Percentiles rank a stretch among this genome's conserved stretches.
Evolutionary conservation across 2,797 vertebrate genomes (phyloP).

Genomic region (Oryzias dopingdopingensis): DNA sequence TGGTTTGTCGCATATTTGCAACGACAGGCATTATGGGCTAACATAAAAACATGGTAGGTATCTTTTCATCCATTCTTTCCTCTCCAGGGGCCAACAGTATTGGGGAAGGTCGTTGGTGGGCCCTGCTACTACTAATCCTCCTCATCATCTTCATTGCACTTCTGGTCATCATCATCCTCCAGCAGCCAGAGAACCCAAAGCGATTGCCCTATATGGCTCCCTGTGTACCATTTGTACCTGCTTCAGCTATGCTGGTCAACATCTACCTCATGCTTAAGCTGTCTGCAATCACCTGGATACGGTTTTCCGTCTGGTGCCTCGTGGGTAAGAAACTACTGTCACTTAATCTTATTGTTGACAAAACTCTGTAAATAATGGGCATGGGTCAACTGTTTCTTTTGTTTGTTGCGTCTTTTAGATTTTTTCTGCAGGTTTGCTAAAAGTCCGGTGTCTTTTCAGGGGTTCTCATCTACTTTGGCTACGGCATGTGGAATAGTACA

Average conservation of each 20-base stretch:
- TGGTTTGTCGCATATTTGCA: too few relatives aligned
- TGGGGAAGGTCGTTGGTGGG: conserved; percentile 90
- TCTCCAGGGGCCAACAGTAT: conserved; percentile 79
- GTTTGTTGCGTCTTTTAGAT: neutral
- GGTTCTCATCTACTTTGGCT: conserved; percentile 96
- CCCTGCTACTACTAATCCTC: conserved; percentile 85
- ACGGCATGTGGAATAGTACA: conserved; percentile 97
- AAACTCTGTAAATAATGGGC: too few relatives aligned
- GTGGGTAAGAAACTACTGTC: conserved; percentile 77
- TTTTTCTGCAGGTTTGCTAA: neutral
- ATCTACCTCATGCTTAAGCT: conserved; percentile 99
- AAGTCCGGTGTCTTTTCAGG: conserved; percentile 67
- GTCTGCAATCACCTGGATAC: conserved; percentile 95
- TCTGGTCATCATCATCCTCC: conserved; percentile 90
- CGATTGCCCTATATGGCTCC: conserved; percentile 97
- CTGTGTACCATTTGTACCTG: conserved; percentile 93
- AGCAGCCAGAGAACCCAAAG: conserved; percentile 98
- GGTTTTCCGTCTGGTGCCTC: conserved; percentile 95
- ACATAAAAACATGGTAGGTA: too few relatives aligned
- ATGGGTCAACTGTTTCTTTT: neutral
- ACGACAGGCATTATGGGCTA: too few relatives aligned
- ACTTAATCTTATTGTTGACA: neutral
- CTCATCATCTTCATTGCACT: conserved; percentile 81
- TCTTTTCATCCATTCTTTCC: too few relatives aligned
- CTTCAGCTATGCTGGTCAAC: conserved; percentile 96